A percentile compares a stretch with the other conserved stretches of the same genome.
Evolutionary conservation across 2,113 vertebrate genomes (phyloP).

Genomic region (Urocynchramus pylzowi): DNA sequence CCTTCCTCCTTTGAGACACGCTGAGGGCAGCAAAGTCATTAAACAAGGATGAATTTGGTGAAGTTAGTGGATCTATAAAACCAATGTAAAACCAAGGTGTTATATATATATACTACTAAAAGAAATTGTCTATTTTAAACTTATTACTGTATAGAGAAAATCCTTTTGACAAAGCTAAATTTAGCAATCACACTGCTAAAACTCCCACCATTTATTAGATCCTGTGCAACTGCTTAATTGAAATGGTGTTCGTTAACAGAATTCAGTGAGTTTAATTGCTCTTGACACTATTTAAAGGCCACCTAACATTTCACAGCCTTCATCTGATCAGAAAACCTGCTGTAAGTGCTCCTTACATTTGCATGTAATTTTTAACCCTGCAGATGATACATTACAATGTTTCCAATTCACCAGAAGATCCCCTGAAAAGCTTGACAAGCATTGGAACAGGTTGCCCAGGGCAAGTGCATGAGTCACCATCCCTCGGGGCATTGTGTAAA

Average conservation of each 20-base stretch:
- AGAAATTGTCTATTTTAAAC: not conserved
- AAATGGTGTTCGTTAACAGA: not conserved
- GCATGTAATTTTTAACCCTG: not conserved
- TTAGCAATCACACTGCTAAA: not conserved
- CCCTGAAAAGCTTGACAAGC: not conserved
- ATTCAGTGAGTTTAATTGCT: not conserved
- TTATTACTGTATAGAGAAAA: not conserved
- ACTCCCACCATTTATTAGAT: not conserved
- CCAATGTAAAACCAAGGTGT: not conserved
- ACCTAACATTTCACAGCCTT: not conserved
- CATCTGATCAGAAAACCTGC: slow-evolving; percentile 1
- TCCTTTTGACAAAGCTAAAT: not conserved
- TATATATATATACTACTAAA: not conserved
- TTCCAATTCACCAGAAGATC: not conserved
- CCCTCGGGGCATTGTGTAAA: not conserved
- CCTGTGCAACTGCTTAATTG: not conserved
- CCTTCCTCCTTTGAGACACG: slow-evolving; percentile 97
- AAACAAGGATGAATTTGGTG: slow-evolving; percentile 92
- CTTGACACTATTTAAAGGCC: not conserved
- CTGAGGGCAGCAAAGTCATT: slow-evolving; percentile 97
- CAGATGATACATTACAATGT: not conserved
- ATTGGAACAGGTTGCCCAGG: not conserved
- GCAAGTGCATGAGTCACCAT: not conserved
- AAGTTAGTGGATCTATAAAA: slow-evolving; percentile 88
- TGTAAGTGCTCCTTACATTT: not conserved